These are phyloP conservation scores for Apteryx owenii DNA, from an alignment of 2,113 vertebrate genomes.

Conservation along the genomic window DNA sequence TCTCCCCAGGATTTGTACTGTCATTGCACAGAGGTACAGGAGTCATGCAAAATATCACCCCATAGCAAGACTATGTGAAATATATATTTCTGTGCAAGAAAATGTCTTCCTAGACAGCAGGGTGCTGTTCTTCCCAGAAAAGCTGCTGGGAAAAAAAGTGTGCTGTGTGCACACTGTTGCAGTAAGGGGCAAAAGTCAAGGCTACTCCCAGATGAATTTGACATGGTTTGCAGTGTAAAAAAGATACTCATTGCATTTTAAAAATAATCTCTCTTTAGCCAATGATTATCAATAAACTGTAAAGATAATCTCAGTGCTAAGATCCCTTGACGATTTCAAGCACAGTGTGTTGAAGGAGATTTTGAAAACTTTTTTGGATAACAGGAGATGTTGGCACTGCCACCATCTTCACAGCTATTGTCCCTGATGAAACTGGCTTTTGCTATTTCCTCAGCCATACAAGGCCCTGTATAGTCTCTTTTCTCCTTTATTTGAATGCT, in stretches of 20 bases:
- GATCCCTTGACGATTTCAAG: background rate
- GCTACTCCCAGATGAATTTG: background rate
- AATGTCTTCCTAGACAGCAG: background rate
- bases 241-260: background rate
- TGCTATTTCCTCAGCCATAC: conserved; percentile 48
- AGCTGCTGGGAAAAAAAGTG: background rate
- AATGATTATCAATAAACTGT: background rate
- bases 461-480: background rate
- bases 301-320: background rate
- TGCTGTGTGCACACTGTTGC: background rate
- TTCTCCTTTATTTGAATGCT: background rate
- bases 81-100: background rate
- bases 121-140: background rate
- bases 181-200: background rate
- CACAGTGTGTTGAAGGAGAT: background rate
- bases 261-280: background rate
- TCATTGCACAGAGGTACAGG: background rate
- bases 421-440: conserved; percentile 36
- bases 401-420: background rate
- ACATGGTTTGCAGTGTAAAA: background rate
- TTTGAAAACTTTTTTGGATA: conserved; percentile 31
- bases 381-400: background rate
- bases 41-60: fast-evolving
- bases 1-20: background rate
- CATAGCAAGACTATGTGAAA: background rate